Evolutionary conservation across 53 echinoderm and acorn worm species (phyloP), one percentile per base, ranked within the genome.

Genomic region (Temnopleurus reevesii): DNA sequence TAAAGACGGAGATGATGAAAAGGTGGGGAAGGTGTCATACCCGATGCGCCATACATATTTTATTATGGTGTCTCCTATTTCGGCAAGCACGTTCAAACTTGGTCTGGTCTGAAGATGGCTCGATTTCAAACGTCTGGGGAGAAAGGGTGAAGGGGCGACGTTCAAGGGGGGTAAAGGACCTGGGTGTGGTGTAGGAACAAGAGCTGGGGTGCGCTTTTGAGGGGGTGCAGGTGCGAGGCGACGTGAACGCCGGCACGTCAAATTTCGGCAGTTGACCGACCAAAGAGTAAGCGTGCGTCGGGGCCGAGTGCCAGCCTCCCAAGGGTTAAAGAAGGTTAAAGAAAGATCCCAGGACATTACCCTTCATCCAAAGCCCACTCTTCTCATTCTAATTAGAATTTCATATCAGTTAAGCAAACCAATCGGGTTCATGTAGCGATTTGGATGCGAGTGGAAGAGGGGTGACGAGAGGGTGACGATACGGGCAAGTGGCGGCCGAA

Each of bases 381-480:
- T 71, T 71, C 41, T 41, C 21, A 21, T 41, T 71, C n/a, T 47
- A 47, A 46, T 79, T 49, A 47, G 79, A 79, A 49, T 79, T 79
- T 79, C 49, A 49, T 79, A 79, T 79, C 28, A 79, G 79, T 49
- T 79, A 17, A 71, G 71, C 41, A 19, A n/a, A 41, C 36, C 71
- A 41, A 71, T 5, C 41, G 36, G 41, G 41, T 66, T 19, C 6
- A 7, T 21, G 41, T 38, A 71, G 21, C 71, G n/a, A 71, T 7
- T 43, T 71, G 71, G 71, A 41, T 71, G 21, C 21, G 27, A 46
- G 49, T n/a, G 49, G 46, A 2, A 46, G 13, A 26, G 79, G 77
- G 79, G 79, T 79, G 79, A 79, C 79, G 79, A 79, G 49, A 79
- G 27, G 79, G 49, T 79, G 79, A 13, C 46, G 79, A 49, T 13